phyloP scores from a whole-genome alignment of 2,888 invertebrate species.

The Agonopterix arenella region DNA sequence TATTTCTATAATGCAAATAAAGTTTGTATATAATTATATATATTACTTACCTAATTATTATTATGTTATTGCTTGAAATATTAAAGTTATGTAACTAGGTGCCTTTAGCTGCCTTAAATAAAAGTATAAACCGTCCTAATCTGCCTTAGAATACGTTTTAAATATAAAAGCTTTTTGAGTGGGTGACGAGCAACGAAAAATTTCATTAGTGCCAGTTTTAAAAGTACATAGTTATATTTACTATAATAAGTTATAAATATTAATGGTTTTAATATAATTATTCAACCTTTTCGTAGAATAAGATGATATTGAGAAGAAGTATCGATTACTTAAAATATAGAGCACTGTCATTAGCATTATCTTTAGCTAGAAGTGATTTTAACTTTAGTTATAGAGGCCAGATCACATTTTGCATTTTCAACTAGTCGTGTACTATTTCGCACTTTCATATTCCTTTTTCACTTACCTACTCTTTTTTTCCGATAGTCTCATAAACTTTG shows the following conservation, averaged over 20 bases:
- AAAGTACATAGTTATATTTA: constrained; percentile 46
- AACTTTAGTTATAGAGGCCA: neutral
- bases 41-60: constrained; percentile 1
- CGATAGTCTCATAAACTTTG: too few species aligned
- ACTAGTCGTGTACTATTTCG: constrained; percentile 41
- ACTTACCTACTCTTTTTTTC: constrained; percentile 10
- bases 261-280: constrained; percentile 5
- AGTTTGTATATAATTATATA: constrained; percentile 11
- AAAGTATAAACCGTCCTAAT: constrained; percentile 61
- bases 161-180: constrained; percentile 26
- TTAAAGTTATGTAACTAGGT: constrained; percentile 30
- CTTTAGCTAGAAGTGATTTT: neutral
- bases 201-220: constrained; percentile 59
- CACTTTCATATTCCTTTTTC: constrained; percentile 30
- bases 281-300: neutral
- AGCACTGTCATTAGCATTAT: too few species aligned
- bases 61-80: constrained; percentile 10
- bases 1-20: constrained; percentile 12
- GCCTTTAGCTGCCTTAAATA: constrained; percentile 63
- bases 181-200: constrained; percentile 59
- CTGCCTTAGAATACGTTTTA: constrained; percentile 43
- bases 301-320: neutral
- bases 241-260: constrained; percentile 19
- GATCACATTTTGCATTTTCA: constrained; percentile 42
- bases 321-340: neutral